Evolutionary conservation across 2,113 vertebrate species (phyloP).

Genomic region (Morone chrysops): DNA sequence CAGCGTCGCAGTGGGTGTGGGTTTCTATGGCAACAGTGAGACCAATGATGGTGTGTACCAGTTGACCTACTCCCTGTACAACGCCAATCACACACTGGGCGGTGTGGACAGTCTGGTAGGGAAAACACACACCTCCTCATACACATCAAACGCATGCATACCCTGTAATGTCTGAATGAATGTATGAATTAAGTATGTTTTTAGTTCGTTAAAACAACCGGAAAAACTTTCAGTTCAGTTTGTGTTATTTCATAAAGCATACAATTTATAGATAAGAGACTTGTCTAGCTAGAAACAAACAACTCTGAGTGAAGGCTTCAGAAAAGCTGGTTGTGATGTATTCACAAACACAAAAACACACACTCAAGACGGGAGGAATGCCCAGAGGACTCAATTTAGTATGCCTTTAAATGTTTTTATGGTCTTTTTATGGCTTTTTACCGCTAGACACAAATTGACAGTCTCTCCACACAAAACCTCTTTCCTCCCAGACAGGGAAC

Average conservation of each 20-base stretch:
- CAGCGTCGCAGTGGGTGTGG: conserved; percentile 92
- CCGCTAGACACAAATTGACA: conserved; percentile 59
- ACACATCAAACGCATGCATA: not conserved
- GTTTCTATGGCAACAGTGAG: conserved; percentile 99
- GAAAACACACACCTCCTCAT: conserved; percentile 3
- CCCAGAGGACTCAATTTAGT: conserved; percentile 49
- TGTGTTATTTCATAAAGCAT: not conserved
- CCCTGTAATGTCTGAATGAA: not conserved
- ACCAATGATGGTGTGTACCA: conserved; percentile 94
- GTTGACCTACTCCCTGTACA: conserved; percentile 94
- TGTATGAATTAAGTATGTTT: not conserved
- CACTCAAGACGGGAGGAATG: conserved; percentile 19
- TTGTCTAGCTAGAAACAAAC: conserved; percentile 17
- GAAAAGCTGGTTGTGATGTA: conserved; percentile 3
- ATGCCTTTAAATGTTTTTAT: conserved; percentile 59
- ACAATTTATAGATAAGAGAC: not conserved
- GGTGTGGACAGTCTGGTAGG: conserved; percentile 93
- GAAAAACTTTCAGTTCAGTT: not conserved
- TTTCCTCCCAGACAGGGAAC: conserved; percentile 17
- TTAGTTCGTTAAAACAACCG: not conserved
- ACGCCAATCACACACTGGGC: conserved; percentile 92
- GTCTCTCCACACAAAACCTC: conserved; percentile 22
- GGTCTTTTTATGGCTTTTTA: conserved; percentile 49
- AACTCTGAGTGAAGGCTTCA: conserved; percentile 16
- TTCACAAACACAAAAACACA: conserved; percentile 23